Conservation (phyloP, 1,140 invertebrate species). For the Bombus affinis region DNA sequence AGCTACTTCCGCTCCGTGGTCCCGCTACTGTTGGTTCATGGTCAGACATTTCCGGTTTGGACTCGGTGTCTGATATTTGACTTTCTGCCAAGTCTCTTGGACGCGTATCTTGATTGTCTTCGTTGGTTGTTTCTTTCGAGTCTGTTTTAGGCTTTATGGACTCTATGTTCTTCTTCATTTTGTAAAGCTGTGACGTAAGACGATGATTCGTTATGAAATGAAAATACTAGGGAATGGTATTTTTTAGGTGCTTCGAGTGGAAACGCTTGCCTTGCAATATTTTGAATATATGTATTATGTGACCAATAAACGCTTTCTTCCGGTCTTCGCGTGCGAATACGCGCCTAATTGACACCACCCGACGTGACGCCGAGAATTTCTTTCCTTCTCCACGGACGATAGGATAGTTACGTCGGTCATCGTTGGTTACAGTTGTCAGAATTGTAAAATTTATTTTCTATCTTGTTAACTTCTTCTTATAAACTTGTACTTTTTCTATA, state of each 20-base stretch:
- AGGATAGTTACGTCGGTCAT: neutral
- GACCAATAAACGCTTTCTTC: neutral
- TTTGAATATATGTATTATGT: neutral
- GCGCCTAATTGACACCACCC: neutral
- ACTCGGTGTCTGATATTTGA: neutral
- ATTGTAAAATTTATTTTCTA: neutral
- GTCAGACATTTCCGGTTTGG: neutral
- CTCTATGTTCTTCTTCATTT: neutral
- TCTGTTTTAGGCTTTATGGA: too few relatives aligned
- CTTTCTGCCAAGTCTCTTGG: too few relatives aligned
- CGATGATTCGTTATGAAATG: neutral
- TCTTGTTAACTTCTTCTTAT: neutral
- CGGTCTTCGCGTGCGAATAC: neutral
- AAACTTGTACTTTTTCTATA: neutral
- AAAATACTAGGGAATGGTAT: neutral
- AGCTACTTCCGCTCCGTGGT: neutral
- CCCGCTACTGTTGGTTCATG: too few relatives aligned
- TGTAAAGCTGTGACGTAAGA: neutral
- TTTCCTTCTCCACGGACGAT: neutral
- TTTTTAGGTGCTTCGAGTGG: neutral
- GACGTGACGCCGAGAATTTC: neutral
- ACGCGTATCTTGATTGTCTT: neutral
- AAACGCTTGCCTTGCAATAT: neutral
- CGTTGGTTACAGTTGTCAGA: neutral
- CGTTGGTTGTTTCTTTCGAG: too few relatives aligned